Evolutionary conservation across 2,797 vertebrate species (phyloP).

Genomic region (Sebastes taczanowskii): DNA sequence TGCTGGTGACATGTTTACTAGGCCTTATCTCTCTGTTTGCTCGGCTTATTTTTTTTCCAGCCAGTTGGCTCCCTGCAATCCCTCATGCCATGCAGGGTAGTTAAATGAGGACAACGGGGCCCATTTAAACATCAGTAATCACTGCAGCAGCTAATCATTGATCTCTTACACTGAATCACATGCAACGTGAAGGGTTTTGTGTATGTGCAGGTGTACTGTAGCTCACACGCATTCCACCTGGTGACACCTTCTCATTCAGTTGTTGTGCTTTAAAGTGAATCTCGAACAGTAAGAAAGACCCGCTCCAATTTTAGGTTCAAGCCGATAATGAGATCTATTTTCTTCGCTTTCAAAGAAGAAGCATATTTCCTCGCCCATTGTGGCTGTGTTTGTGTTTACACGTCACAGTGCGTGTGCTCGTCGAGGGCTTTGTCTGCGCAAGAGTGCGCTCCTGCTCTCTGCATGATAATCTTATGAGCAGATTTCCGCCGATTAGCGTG

Average conservation of each 20-base stretch:
- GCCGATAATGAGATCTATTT: slow-evolving; percentile 60
- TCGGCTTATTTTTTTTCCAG: slow-evolving; percentile 61
- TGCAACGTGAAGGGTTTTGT: not conserved
- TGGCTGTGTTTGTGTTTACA: slow-evolving; percentile 71
- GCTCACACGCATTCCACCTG: not conserved
- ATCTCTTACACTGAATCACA: slow-evolving; percentile 40
- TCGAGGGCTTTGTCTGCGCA: slow-evolving; percentile 47
- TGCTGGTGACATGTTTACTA: slow-evolving; percentile 81
- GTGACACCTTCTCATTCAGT: not conserved
- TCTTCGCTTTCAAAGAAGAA: slow-evolving; percentile 40
- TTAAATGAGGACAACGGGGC: slow-evolving; percentile 59
- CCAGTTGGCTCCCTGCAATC: slow-evolving; percentile 61
- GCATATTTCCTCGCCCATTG: slow-evolving; percentile 51
- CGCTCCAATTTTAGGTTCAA: slow-evolving; percentile 40
- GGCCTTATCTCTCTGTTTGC: slow-evolving; percentile 78
- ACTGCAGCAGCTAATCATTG: slow-evolving; percentile 61
- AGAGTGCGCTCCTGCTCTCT: slow-evolving; percentile 34
- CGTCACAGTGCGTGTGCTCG: slow-evolving; percentile 31
- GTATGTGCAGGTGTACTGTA: not conserved
- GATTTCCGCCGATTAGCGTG: slow-evolving; percentile 80
- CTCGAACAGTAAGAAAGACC: not conserved
- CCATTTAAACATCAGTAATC: slow-evolving; percentile 59
- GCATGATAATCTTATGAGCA: slow-evolving; percentile 75
- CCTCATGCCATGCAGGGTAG: slow-evolving; percentile 47
- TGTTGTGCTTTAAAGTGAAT: slow-evolving; percentile 2